Evolutionary conservation across 92 coral and sea anemone genomes (phyloP).

Genomic region (Parazoanthus darwini): DNA sequence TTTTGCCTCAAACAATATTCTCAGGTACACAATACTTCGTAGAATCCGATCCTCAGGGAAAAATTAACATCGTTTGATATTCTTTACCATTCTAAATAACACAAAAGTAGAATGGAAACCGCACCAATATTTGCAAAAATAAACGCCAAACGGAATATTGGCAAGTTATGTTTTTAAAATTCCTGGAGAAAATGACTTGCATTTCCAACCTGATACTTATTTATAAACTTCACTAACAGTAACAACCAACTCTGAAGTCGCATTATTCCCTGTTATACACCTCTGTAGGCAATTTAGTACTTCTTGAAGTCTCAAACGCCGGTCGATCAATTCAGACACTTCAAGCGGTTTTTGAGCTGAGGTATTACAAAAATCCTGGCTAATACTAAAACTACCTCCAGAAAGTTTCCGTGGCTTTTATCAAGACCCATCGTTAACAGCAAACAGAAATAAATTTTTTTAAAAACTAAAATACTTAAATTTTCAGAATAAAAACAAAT

Average conservation of each 20-base stretch:
- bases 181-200: not conserved
- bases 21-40: not conserved
- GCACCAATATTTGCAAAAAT: conserved; percentile 10
- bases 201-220: not conserved
- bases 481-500: not conserved
- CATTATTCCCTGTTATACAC: not conserved
- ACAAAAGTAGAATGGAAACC: not conserved
- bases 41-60: not conserved
- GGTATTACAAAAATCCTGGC: not conserved
- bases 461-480: not conserved
- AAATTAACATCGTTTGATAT: not conserved
- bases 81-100: not conserved
- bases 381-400: no score
- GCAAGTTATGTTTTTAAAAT: not conserved
- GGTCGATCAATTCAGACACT: not conserved
- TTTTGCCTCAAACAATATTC: conserved; percentile 2
- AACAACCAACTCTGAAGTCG: not conserved
- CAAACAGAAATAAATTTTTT: no score
- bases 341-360: not conserved
- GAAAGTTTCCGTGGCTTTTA: not conserved
- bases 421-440: not conserved
- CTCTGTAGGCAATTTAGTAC: not conserved
- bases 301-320: not conserved
- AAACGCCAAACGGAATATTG: not conserved
- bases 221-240: not conserved